Percentiles rank a stretch among this genome's conserved stretches.
These are phyloP conservation scores for Protobothrops mucrosquamatus DNA, from an alignment of 2,113 vertebrate genomes.

Conservation along the genomic window DNA sequence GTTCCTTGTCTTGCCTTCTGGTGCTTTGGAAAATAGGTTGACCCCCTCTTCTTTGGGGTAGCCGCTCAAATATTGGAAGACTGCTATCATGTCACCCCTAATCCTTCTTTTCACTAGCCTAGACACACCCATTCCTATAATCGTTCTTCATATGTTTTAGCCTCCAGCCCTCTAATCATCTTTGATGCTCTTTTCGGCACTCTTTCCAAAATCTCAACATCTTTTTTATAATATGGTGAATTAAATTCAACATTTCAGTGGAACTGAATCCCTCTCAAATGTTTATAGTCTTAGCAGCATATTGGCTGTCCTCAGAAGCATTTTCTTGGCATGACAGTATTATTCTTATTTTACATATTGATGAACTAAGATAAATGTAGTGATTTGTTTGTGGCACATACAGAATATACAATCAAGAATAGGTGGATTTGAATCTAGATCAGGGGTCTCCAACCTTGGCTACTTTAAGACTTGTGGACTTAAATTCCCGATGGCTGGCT, in stretches of 20 bases:
- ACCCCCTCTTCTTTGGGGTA: not conserved
- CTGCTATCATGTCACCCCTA: not conserved
- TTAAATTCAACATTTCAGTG: not conserved
- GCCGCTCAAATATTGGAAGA: not conserved
- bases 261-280: not conserved
- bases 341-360: not conserved
- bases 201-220: not conserved
- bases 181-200: not conserved
- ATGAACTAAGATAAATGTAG: not conserved
- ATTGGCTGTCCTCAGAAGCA: not conserved
- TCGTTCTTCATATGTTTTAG: not conserved
- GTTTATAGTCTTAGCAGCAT: not conserved
- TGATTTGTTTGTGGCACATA: not conserved
- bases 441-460: too few relatives aligned
- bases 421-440: not conserved
- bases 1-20: not conserved
- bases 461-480: too few relatives aligned
- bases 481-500: too few relatives aligned
- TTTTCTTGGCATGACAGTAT: not conserved
- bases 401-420: not conserved
- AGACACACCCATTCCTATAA: not conserved
- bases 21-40: not conserved
- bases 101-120: not conserved
- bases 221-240: not conserved
- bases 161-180: not conserved